These are phyloP conservation scores for Gobio occitaniae DNA, from an alignment of 2,797 vertebrate species.

Conservation along the genomic window DNA sequence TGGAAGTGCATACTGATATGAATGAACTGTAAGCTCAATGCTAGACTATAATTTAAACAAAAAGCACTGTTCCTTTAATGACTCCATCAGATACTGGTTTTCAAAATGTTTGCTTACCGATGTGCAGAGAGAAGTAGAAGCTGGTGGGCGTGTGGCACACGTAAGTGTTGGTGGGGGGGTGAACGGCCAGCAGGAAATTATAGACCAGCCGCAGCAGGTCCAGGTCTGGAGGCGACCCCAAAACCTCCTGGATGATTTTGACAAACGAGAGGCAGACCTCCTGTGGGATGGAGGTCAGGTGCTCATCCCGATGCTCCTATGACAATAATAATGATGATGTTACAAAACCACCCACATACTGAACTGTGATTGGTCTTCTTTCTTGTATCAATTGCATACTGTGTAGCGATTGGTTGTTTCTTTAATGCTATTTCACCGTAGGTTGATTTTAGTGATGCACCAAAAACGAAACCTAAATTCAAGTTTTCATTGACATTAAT, in stretches of 20 bases:
- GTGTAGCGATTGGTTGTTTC: neutral
- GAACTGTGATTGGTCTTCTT: neutral
- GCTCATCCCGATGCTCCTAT: slow-evolving; percentile 93
- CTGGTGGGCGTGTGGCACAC: slow-evolving; percentile 97
- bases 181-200: slow-evolving; percentile 96
- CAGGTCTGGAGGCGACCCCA: slow-evolving; percentile 96
- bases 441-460: neutral
- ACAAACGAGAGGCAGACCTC: slow-evolving; percentile 95
- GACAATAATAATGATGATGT: slow-evolving; percentile 27
- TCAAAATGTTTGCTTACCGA: slow-evolving; percentile 78
- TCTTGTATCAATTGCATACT: neutral
- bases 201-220: slow-evolving; percentile 91
- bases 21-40: neutral
- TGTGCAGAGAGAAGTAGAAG: slow-evolving; percentile 97
- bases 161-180: slow-evolving; percentile 97
- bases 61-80: neutral
- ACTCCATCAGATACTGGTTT: neutral
- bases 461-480: neutral
- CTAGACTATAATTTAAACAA: neutral
- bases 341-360: neutral
- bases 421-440: neutral
- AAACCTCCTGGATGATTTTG: slow-evolving; percentile 98
- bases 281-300: slow-evolving; percentile 88
- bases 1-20: no score
- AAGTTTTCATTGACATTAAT: no score